These are phyloP conservation scores for Cyprinodon tularosa DNA, from an alignment of 2,113 vertebrate species.

Conservation along the genomic window DNA sequence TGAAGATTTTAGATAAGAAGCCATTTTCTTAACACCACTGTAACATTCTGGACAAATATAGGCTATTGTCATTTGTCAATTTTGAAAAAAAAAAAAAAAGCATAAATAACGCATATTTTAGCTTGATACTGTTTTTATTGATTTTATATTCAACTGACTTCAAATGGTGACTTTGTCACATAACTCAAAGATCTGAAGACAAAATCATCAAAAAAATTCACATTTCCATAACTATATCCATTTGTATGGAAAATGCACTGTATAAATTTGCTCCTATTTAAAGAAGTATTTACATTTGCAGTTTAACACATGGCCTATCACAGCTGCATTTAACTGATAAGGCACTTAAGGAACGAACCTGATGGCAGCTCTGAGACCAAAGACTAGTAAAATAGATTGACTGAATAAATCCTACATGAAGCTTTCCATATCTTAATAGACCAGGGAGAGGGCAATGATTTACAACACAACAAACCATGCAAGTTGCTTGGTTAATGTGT, in stretches of 20 bases:
- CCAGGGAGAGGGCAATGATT: constrained; percentile 73
- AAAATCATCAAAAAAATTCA: background rate
- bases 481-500: constrained; percentile 21
- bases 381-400: constrained; percentile 79
- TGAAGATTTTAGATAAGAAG: no score
- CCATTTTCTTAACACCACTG: no score
- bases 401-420: constrained; percentile 78
- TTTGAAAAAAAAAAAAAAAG: no score
- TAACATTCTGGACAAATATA: no score
- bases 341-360: constrained; percentile 75
- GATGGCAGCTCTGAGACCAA: constrained; percentile 74
- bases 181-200: background rate
- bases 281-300: constrained; percentile 51
- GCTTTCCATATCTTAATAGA: constrained; percentile 80
- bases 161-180: background rate
- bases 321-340: constrained; percentile 80
- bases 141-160: background rate
- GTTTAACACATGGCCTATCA: constrained; percentile 56
- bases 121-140: no score
- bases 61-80: no score
- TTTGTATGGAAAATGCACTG: background rate
- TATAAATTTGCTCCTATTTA: background rate
- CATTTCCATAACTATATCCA: background rate
- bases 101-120: no score
- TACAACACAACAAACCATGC: constrained; percentile 64